Conservation (phyloP, 2,888 invertebrate genomes). For the Encarsia formosa region DNA sequence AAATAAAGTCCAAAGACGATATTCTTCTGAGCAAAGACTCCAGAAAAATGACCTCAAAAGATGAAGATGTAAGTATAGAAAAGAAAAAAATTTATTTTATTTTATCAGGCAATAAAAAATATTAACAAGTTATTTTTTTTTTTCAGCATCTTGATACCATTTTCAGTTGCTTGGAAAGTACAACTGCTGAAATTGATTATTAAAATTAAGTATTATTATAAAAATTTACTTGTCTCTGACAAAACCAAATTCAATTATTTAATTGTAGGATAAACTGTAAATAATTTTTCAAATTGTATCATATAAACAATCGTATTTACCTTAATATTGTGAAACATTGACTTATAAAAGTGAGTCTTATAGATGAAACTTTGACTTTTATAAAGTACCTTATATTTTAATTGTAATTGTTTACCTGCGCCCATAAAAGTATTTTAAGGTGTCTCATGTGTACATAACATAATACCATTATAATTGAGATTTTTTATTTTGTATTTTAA, state of each 20-base stretch:
- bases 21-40: slow-evolving; percentile 38
- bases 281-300: slow-evolving; percentile 20
- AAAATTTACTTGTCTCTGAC: slow-evolving; percentile 4
- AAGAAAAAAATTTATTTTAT: too few species aligned
- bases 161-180: slow-evolving; percentile 43
- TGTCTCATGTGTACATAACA: slow-evolving; percentile 15
- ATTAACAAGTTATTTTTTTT: slow-evolving; percentile 3
- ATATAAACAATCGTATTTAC: slow-evolving; percentile 13
- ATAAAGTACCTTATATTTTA: slow-evolving; percentile 25
- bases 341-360: slow-evolving; percentile 13
- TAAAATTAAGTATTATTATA: slow-evolving; percentile 2
- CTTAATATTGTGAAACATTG: slow-evolving; percentile 12
- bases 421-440: slow-evolving; percentile 1
- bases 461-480: slow-evolving; percentile 11
- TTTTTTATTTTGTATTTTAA: slow-evolving; percentile 26
- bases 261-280: slow-evolving; percentile 23
- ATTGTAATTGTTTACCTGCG: slow-evolving; percentile 15
- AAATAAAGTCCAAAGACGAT: slow-evolving; percentile 33
- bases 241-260: slow-evolving; percentile 22
- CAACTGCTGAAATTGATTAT: slow-evolving; percentile 40
- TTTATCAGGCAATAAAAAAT: too few species aligned
- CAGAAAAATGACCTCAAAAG: too few species aligned
- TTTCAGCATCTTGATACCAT: slow-evolving; percentile 44
- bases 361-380: slow-evolving; percentile 18
- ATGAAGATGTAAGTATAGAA: too few species aligned